These are phyloP conservation scores for Antheraea assamensis DNA, from an alignment of 2,888 invertebrate species.

Conservation along the genomic window DNA sequence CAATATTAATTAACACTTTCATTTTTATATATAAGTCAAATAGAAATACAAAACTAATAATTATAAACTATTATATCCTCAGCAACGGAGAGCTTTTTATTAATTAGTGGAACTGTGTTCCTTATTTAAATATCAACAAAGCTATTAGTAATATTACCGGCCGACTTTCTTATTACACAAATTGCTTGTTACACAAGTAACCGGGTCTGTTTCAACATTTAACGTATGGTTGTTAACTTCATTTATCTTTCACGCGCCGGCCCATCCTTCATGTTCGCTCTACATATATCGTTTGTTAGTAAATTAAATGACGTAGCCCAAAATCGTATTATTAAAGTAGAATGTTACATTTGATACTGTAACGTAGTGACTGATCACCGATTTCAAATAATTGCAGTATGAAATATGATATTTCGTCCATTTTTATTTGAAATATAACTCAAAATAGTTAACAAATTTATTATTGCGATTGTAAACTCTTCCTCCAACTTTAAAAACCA, in stretches of 20 bases:
- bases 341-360: neutral
- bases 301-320: constrained; percentile 11
- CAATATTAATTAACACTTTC: neutral
- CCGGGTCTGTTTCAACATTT: constrained; percentile 13
- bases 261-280: constrained; percentile 15
- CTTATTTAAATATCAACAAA: constrained; percentile 4
- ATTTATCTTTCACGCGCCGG: constrained; percentile 15
- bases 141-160: constrained; percentile 2
- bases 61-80: neutral
- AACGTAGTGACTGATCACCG: neutral
- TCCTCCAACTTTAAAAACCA: too few species aligned
- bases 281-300: constrained; percentile 8
- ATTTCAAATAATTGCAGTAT: neutral
- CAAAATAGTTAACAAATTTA: too few species aligned
- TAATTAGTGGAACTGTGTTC: neutral
- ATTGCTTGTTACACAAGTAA: constrained; percentile 16
- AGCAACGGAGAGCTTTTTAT: neutral
- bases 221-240: constrained; percentile 16
- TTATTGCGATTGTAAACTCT: too few species aligned
- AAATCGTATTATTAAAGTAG: constrained; percentile 3
- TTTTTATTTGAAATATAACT: neutral
- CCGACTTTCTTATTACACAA: constrained; percentile 11
- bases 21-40: neutral
- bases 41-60: neutral
- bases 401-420: neutral